phyloP scores from a whole-genome alignment of 92 coral and sea anemone genomes.

The Montipora capitata region DNA sequence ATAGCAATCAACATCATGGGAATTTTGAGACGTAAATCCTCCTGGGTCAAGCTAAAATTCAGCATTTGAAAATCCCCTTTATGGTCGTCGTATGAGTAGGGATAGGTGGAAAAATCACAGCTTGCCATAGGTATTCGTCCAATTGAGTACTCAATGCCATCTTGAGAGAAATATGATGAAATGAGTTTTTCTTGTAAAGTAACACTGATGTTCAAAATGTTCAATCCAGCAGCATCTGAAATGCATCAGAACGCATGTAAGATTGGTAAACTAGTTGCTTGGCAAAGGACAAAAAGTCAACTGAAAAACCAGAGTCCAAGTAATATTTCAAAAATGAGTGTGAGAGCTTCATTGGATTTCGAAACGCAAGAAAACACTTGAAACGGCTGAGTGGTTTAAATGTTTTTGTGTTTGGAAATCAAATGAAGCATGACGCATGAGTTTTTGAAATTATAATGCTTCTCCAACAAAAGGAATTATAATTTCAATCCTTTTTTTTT shows the following conservation, averaged over 20 bases:
- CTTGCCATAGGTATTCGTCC: conserved; percentile 99
- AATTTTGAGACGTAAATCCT: conserved; percentile 88
- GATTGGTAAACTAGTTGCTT: no score
- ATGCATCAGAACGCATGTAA: neutral
- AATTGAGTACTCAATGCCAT: conserved; percentile 92
- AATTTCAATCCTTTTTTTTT: no score
- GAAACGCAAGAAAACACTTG: no score
- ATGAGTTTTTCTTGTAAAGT: conserved; percentile 84
- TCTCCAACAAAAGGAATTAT: no score
- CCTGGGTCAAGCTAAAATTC: conserved; percentile 86
- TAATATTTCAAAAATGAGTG: no score
- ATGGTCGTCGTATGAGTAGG: conserved; percentile 94
- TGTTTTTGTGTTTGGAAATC: no score
- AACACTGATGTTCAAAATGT: conserved; percentile 84
- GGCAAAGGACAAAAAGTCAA: no score
- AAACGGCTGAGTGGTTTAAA: no score
- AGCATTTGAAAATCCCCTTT: conserved; percentile 84
- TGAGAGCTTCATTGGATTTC: no score
- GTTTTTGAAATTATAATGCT: no score
- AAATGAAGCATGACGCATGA: no score
- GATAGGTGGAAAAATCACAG: conserved; percentile 96
- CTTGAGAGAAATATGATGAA: conserved; percentile 82
- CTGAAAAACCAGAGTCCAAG: no score
- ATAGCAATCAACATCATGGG: conserved; percentile 89
- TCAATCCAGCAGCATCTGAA: conserved; percentile 97